These are phyloP conservation scores for Paracanthobrama guichenoti DNA, from an alignment of 2,113 vertebrate species.

Conservation along the genomic window DNA sequence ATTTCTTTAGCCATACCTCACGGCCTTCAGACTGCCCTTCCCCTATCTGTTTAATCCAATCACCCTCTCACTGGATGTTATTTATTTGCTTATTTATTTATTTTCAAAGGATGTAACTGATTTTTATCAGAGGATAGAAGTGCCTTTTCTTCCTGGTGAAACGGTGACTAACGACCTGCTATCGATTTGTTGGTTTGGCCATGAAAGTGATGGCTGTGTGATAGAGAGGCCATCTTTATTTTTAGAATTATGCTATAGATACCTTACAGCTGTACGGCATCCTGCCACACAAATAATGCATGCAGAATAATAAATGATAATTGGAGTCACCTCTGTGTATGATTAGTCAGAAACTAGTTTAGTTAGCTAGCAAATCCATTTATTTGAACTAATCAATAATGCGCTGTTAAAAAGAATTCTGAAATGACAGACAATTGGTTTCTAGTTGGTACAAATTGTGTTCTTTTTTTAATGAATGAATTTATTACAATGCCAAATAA, in stretches of 20 bases:
- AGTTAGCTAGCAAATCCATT: not conserved
- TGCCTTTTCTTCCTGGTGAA: constrained; percentile 72
- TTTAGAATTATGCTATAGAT: constrained; percentile 37
- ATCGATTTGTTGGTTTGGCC: constrained; percentile 68
- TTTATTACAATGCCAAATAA: not conserved
- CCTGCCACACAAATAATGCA: not conserved
- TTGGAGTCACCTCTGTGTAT: constrained; percentile 7
- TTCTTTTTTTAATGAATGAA: not conserved
- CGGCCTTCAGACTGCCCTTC: constrained; percentile 63
- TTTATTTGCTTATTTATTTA: constrained; percentile 82
- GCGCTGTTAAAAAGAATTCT: not conserved
- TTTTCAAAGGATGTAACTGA: constrained; percentile 72
- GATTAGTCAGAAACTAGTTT: constrained; percentile 4
- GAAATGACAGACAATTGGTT: not conserved
- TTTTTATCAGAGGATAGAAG: constrained; percentile 70
- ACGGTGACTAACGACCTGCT: constrained; percentile 71
- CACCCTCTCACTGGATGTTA: constrained; percentile 71
- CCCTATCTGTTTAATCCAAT: constrained; percentile 73
- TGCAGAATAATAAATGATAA: not conserved
- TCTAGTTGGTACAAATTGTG: not conserved
- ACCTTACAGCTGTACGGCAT: not conserved
- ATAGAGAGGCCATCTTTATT: constrained; percentile 1
- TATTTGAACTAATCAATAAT: constrained; percentile 32
- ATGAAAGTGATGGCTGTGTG: constrained; percentile 62
- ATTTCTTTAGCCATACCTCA: constrained; percentile 74